phyloP scores from a whole-genome alignment of 2,113 vertebrate species.

The Turnix velox region DNA sequence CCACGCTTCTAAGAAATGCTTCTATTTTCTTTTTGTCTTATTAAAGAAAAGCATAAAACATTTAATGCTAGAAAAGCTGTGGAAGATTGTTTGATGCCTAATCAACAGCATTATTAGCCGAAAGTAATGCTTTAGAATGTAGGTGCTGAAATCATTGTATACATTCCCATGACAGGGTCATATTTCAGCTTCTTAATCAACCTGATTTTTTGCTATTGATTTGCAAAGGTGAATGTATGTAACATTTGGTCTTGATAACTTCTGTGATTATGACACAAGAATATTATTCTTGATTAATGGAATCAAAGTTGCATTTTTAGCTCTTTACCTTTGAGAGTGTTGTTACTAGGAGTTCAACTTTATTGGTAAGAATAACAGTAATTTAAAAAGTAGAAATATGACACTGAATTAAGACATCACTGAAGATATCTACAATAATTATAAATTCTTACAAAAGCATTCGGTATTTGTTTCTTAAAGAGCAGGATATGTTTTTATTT shows the following conservation, averaged over 20 bases:
- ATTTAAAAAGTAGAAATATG: not conserved
- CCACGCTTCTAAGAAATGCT: not conserved
- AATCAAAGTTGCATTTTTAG: not conserved
- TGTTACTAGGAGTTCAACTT: not conserved
- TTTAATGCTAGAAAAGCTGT: not conserved
- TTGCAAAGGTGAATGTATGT: not conserved
- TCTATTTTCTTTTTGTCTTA: not conserved
- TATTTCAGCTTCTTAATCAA: not conserved
- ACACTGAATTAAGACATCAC: not conserved
- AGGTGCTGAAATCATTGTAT: not conserved
- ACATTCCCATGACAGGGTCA: not conserved
- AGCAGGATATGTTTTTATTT: not conserved
- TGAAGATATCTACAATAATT: not conserved
- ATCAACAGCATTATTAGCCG: not conserved
- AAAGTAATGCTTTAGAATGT: not conserved
- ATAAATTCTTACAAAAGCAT: not conserved
- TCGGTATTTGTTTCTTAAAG: not conserved
- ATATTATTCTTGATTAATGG: not conserved
- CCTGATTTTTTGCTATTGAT: not conserved
- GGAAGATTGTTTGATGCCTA: not conserved
- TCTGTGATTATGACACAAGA: not conserved
- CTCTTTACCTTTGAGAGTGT: not conserved
- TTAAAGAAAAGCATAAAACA: not conserved
- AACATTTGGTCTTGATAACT: not conserved
- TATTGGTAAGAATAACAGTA: not conserved